phyloP scores from a whole-genome alignment of 2,113 vertebrate genomes.

The Pseudopipra pipra region DNA sequence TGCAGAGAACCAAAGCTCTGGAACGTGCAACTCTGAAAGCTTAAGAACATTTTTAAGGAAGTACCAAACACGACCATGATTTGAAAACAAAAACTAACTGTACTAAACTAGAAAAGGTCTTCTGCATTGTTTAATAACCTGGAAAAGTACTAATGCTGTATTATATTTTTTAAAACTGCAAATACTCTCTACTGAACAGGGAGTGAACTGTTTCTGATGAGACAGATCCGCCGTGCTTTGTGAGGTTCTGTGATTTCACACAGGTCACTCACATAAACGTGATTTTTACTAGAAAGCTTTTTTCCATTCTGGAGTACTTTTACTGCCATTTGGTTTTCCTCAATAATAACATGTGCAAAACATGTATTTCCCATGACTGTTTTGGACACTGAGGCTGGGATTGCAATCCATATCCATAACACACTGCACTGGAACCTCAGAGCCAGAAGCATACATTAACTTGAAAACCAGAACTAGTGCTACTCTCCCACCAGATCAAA shows the following conservation, averaged over 20 bases:
- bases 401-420: not conserved
- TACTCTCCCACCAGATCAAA: not conserved
- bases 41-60: not conserved
- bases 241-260: not conserved
- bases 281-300: not conserved
- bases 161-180: not conserved
- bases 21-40: not conserved
- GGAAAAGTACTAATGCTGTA: not conserved
- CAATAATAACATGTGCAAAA: not conserved
- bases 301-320: not conserved
- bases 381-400: not conserved
- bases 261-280: rapidly evolving
- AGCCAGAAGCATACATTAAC: not conserved
- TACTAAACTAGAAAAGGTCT: not conserved
- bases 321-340: not conserved
- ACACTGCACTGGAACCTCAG: not conserved
- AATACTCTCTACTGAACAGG: not conserved
- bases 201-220: not conserved
- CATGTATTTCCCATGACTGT: not conserved
- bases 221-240: not conserved
- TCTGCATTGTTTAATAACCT: not conserved
- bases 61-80: not conserved
- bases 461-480: not conserved
- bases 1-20: not conserved
- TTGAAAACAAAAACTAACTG: not conserved